A percentile compares a stretch with the other conserved stretches of the same genome.
These are phyloP conservation scores for Tympanoctomys barrerae DNA, from an alignment of 2,797 vertebrate species.

Conservation along the genomic window DNA sequence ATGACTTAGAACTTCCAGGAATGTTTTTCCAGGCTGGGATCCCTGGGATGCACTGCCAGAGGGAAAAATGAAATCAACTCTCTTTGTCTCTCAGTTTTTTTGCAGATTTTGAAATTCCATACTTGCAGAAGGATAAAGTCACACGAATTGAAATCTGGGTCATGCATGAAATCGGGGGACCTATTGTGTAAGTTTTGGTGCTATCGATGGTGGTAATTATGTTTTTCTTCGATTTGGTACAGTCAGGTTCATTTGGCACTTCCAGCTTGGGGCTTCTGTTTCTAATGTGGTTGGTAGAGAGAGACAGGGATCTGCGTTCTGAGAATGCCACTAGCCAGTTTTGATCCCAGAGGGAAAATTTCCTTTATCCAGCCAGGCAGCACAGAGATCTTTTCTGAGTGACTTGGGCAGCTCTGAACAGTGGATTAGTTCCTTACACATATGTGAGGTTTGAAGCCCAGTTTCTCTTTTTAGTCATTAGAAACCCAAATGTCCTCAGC, in stretches of 20 bases:
- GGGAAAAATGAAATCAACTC: background rate
- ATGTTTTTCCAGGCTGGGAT: constrained; percentile 13
- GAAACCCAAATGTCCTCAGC: background rate
- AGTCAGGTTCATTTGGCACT: background rate
- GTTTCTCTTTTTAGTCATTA: background rate
- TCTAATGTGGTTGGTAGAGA: background rate
- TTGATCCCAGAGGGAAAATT: background rate
- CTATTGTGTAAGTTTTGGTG: constrained; percentile 84
- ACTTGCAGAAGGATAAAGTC: constrained; percentile 87
- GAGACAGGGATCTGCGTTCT: background rate
- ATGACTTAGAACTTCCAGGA: constrained; percentile 34
- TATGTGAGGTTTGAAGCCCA: background rate
- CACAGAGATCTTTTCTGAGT: background rate
- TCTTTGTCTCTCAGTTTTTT: constrained; percentile 86
- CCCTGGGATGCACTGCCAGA: background rate
- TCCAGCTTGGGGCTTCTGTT: background rate
- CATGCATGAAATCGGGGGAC: constrained; percentile 87
- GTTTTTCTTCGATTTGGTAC: background rate
- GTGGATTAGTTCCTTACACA: background rate
- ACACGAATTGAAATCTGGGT: constrained; percentile 88
- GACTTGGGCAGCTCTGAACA: background rate
- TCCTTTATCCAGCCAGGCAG: background rate
- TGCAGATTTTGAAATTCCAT: constrained; percentile 90
- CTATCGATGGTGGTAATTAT: background rate
- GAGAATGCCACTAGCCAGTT: background rate